phyloP scores from a whole-genome alignment of 2,113 vertebrate genomes.

The Trogon melanurus region DNA sequence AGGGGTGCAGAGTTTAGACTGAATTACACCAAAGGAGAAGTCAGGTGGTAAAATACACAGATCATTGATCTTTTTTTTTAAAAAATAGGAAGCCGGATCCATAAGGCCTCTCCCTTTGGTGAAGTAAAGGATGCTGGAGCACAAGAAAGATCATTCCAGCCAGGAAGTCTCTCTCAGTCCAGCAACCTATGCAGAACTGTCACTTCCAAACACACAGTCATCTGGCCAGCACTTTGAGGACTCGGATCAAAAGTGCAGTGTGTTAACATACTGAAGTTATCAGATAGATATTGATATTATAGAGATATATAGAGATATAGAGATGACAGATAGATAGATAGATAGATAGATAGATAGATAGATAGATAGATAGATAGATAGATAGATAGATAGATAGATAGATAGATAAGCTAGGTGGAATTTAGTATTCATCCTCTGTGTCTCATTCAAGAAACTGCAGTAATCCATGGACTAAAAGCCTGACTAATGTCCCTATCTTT shows the following conservation, averaged over 20 bases:
- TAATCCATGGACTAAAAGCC: background rate
- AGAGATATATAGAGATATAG: no score
- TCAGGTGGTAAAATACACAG: slow-evolving; percentile 30
- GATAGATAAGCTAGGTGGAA: background rate
- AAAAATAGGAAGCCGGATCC: background rate
- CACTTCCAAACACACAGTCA: background rate
- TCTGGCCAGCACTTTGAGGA: background rate
- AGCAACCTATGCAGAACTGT: background rate
- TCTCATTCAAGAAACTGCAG: background rate
- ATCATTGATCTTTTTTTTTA: background rate
- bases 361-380: no score
- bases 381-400: background rate
- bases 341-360: no score
- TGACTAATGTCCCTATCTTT: slow-evolving; percentile 47
- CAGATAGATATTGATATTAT: no score
- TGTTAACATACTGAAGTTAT: background rate
- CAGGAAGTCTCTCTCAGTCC: background rate
- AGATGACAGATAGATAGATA: no score
- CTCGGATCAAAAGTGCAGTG: background rate
- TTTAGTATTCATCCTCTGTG: background rate
- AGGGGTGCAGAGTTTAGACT: background rate
- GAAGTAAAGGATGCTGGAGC: background rate
- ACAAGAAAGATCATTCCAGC: background rate
- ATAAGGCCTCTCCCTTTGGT: slow-evolving; percentile 41
- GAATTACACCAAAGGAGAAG: background rate